These are phyloP conservation scores for Heliconius congener DNA, from an alignment of 1,140 invertebrate genomes.

Conservation along the genomic window DNA sequence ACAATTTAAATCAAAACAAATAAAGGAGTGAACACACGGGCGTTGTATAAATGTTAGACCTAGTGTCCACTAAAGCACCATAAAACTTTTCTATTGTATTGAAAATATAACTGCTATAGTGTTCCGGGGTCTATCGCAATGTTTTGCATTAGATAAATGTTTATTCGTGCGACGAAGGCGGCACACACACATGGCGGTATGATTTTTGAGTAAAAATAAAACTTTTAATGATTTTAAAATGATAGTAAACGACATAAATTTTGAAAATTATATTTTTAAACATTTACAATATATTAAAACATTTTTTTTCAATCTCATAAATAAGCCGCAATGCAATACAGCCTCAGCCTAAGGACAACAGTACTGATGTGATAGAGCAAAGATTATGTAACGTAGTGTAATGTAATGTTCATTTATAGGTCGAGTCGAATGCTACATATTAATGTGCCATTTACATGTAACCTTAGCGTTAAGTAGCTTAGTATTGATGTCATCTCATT, in stretches of 20 bases:
- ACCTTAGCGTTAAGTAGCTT: constrained; percentile 48
- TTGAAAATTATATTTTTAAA: not conserved
- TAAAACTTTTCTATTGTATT: not conserved
- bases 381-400: constrained; percentile 48
- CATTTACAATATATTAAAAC: no score
- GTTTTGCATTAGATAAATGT: constrained; percentile 27
- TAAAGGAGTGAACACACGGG: constrained; percentile 19
- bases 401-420: constrained; percentile 55
- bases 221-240: no score
- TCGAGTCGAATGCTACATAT: constrained; percentile 69
- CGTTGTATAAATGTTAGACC: constrained; percentile 22
- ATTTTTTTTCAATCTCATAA: not conserved
- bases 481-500: constrained; percentile 39
- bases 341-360: constrained; percentile 39
- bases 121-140: not conserved
- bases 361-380: constrained; percentile 70
- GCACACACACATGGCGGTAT: constrained; percentile 13
- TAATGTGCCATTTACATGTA: constrained; percentile 74
- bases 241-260: no score
- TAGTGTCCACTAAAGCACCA: constrained; percentile 7
- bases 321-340: constrained; percentile 26
- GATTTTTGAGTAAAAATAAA: not conserved
- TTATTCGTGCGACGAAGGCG: constrained; percentile 26
- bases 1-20: not conserved
- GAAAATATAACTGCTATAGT: not conserved